phyloP scores from a whole-genome alignment of 1,140 invertebrate species.

The Telenomus remus region DNA sequence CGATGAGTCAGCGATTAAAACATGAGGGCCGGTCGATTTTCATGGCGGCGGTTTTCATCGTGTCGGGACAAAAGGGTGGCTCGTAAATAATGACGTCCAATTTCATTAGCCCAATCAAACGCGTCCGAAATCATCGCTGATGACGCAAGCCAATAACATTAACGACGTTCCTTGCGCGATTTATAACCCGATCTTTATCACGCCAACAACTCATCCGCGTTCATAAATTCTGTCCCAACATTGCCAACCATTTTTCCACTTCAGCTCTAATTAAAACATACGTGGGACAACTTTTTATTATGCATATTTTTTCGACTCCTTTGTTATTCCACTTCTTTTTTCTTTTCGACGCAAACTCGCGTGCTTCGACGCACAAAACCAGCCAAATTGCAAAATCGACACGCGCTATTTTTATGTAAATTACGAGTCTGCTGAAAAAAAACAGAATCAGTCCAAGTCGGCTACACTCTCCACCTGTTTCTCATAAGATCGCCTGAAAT shows the following conservation, averaged over 20 bases:
- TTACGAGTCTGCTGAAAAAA: slow-evolving; percentile 30
- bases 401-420: too few relatives aligned
- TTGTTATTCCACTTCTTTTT: too few relatives aligned
- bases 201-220: slow-evolving; percentile 17
- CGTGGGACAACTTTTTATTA: not conserved
- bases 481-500: slow-evolving; percentile 32
- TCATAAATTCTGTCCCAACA: slow-evolving; percentile 14
- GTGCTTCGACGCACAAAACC: too few relatives aligned
- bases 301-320: too few relatives aligned
- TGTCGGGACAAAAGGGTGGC: slow-evolving; percentile 2
- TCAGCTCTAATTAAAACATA: slow-evolving; percentile 32
- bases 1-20: slow-evolving; percentile 28
- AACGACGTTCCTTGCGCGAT: slow-evolving; percentile 18
- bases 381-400: too few relatives aligned
- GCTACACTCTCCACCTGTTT: slow-evolving; percentile 21
- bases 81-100: slow-evolving; percentile 18
- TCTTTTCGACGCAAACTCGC: too few relatives aligned
- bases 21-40: slow-evolving; percentile 17
- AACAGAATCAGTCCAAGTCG: not conserved
- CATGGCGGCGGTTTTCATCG: slow-evolving; percentile 5
- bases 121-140: slow-evolving; percentile 14
- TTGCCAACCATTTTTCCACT: slow-evolving; percentile 6
- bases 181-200: slow-evolving; percentile 21
- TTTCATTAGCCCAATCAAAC: slow-evolving; percentile 6
- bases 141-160: slow-evolving; percentile 24